These are phyloP conservation scores for Oreochromis niloticus DNA, from an alignment of 2,113 vertebrate species.

Conservation along the genomic window DNA sequence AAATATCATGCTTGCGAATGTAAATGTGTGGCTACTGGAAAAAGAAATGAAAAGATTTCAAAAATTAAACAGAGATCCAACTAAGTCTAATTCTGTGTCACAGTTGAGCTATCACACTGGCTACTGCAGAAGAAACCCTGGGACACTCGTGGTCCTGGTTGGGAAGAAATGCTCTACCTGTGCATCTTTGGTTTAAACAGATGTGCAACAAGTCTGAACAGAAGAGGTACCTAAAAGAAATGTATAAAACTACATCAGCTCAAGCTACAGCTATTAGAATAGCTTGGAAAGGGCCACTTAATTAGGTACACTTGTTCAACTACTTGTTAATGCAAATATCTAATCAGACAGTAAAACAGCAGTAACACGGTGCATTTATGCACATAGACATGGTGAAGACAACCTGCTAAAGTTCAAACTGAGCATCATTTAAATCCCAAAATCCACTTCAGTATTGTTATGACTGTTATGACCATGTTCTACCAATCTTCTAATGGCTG, in stretches of 20 bases:
- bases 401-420: too few relatives aligned
- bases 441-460: too few relatives aligned
- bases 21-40: not conserved
- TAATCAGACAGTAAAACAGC: too few relatives aligned
- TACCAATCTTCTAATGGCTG: too few relatives aligned
- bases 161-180: not conserved
- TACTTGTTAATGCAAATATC: too few relatives aligned
- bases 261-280: too few relatives aligned
- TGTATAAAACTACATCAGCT: not conserved
- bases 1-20: not conserved
- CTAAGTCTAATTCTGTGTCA: not conserved
- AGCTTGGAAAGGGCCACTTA: not conserved
- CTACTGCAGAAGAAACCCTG: not conserved
- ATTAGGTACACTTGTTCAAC: too few relatives aligned
- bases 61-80: not conserved
- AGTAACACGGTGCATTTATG: too few relatives aligned
- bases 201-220: not conserved
- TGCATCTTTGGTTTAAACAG: not conserved
- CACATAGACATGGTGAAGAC: too few relatives aligned
- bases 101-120: not conserved
- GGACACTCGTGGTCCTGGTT: not conserved
- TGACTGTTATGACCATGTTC: too few relatives aligned
- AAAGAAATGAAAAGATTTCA: accelerated
- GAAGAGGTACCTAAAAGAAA: not conserved
- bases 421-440: too few relatives aligned